phyloP scores from a whole-genome alignment of 2,888 invertebrate genomes.

The Chrysolina oricalcia region DNA sequence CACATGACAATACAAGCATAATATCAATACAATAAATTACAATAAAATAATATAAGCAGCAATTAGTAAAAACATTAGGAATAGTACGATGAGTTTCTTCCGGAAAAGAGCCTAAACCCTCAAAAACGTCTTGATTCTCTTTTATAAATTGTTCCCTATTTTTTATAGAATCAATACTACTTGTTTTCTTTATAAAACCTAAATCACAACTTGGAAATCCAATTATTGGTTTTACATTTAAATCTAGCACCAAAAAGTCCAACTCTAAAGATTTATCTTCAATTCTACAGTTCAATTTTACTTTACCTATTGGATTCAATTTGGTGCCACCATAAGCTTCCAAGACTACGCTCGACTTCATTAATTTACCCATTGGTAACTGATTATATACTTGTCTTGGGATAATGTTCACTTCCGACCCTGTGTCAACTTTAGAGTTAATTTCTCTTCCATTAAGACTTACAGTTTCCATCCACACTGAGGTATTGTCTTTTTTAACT shows the following conservation, averaged over 20 bases:
- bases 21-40: too few species aligned
- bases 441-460: slow-evolving; percentile 20
- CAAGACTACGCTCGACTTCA: slow-evolving; percentile 10
- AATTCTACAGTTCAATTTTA: slow-evolving; percentile 20
- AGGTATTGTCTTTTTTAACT: slow-evolving; percentile 1
- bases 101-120: slow-evolving; percentile 29
- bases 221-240: slow-evolving; percentile 35
- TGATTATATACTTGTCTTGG: slow-evolving; percentile 16
- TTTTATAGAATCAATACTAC: slow-evolving; percentile 11
- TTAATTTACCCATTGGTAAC: not conserved
- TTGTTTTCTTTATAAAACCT: slow-evolving; percentile 31
- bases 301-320: slow-evolving; percentile 20
- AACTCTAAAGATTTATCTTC: slow-evolving; percentile 33
- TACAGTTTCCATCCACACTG: slow-evolving; percentile 20
- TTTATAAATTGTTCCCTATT: slow-evolving; percentile 28
- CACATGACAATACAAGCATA: too few species aligned
- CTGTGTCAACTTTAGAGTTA: slow-evolving; percentile 24
- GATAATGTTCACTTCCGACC: slow-evolving; percentile 24
- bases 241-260: slow-evolving; percentile 32
- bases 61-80: too few species aligned
- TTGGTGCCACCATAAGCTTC: slow-evolving; percentile 27
- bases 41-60: too few species aligned
- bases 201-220: slow-evolving; percentile 30
- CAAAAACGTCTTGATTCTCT: slow-evolving; percentile 33
- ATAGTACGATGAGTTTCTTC: too few species aligned